Conservation (phyloP, 2,888 invertebrate genomes). For the Trichogramma dendrolimi region DNA sequence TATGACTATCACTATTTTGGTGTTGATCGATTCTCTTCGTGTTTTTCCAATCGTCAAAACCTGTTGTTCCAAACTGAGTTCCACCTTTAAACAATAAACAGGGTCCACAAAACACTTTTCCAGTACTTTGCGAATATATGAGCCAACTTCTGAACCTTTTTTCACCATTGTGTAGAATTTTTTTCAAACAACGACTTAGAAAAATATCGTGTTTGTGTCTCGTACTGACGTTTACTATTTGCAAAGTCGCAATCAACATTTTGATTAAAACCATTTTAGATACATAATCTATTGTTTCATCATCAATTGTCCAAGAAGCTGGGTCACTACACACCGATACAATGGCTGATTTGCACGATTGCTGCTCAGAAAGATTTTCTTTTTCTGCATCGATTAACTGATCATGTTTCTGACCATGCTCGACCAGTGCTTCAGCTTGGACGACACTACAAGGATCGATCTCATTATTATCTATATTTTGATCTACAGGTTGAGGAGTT, state of each 20-base stretch:
- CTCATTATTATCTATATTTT: slow-evolving; percentile 1
- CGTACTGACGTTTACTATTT: slow-evolving; percentile 24
- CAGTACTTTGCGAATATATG: slow-evolving; percentile 26
- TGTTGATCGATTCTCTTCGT: slow-evolving; percentile 17
- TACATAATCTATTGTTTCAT: slow-evolving; percentile 25
- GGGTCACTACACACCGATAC: slow-evolving; percentile 22
- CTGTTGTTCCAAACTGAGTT: slow-evolving; percentile 25
- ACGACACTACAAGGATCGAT: neutral
- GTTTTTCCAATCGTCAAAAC: slow-evolving; percentile 30
- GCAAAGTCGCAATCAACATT: slow-evolving; percentile 27
- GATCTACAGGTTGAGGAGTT: neutral
- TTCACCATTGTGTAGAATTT: slow-evolving; percentile 28
- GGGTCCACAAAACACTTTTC: slow-evolving; percentile 23
- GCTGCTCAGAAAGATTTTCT: too few species aligned
- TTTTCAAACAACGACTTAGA: slow-evolving; percentile 17
- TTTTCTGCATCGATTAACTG: neutral
- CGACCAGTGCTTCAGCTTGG: neutral
- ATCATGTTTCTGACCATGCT: neutral
- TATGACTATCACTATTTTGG: slow-evolving; percentile 26
- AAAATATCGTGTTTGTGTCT: slow-evolving; percentile 24
- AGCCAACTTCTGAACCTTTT: slow-evolving; percentile 20
- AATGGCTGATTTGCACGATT: neutral
- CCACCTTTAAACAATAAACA: slow-evolving; percentile 25
- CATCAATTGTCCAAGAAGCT: slow-evolving; percentile 23
- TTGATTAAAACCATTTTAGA: slow-evolving; percentile 25